Percentiles rank a stretch among this genome's conserved stretches.
Evolutionary conservation across 2,113 vertebrate genomes (phyloP).

Genomic region (Okapia johnstoni): DNA sequence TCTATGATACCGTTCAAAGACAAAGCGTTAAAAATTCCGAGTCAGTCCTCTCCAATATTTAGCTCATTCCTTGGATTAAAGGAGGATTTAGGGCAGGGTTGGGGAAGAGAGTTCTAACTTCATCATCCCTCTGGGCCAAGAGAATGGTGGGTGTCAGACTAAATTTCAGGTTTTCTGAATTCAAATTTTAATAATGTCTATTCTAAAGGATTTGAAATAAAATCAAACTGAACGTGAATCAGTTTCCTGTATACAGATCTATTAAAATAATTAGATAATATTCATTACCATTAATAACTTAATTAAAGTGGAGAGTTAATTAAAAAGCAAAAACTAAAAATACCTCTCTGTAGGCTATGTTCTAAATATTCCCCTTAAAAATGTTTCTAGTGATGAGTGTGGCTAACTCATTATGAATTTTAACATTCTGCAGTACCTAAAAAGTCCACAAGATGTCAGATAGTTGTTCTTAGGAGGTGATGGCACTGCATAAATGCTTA

Average conservation of each 20-base stretch:
- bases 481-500: neutral
- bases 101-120: neutral
- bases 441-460: constrained; percentile 63
- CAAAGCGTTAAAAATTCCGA: neutral
- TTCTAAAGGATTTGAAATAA: constrained; percentile 35
- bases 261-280: neutral
- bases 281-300: neutral
- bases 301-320: neutral
- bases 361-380: neutral
- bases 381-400: constrained; percentile 51
- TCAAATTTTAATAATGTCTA: neutral
- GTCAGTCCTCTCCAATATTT: neutral
- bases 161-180: neutral
- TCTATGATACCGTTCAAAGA: neutral
- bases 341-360: neutral
- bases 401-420: constrained; percentile 3
- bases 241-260: neutral
- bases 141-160: neutral
- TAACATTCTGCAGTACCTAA: constrained; percentile 21
- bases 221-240: neutral
- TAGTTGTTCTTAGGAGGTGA: neutral
- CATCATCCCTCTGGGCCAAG: rapidly evolving
- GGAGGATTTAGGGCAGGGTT: neutral
- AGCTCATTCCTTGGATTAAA: neutral
- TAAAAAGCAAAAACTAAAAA: neutral